phyloP scores from a whole-genome alignment of 2,888 invertebrate species.

The Hypena proboscidalis region DNA sequence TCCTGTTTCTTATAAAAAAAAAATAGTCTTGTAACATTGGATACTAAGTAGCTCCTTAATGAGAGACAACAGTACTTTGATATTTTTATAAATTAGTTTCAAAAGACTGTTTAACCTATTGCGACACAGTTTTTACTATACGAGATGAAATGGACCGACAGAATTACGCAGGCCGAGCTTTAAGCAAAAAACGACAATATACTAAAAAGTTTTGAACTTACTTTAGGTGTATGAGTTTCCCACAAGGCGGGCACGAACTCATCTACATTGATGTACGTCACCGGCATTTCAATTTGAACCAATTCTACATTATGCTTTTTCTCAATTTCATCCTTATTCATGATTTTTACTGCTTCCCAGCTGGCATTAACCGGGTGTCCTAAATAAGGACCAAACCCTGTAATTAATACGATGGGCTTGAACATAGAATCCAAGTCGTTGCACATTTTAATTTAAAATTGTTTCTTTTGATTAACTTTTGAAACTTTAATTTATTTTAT shows the following conservation, averaged over 20 bases:
- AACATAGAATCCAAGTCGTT: constrained; percentile 58
- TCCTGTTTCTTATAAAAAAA: too few relatives aligned
- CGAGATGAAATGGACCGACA: background rate
- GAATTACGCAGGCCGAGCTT: too few relatives aligned
- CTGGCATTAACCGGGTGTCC: constrained; percentile 91
- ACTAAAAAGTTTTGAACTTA: constrained; percentile 58
- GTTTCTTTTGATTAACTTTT: background rate
- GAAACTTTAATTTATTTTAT: too few relatives aligned
- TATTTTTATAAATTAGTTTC: too few relatives aligned
- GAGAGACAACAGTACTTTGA: too few relatives aligned
- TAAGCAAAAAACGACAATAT: background rate
- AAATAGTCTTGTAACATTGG: too few relatives aligned
- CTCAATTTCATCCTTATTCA: constrained; percentile 83
- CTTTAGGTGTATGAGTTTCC: constrained; percentile 89
- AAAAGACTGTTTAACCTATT: too few relatives aligned
- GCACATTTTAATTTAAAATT: constrained; percentile 39
- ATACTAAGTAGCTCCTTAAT: too few relatives aligned
- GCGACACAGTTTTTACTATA: too few relatives aligned
- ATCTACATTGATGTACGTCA: constrained; percentile 89
- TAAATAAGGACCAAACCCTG: constrained; percentile 93
- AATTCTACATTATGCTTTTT: constrained; percentile 62
- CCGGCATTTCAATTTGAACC: constrained; percentile 87
- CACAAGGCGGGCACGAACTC: constrained; percentile 88
- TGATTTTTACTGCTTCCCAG: constrained; percentile 91
- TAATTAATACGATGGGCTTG: constrained; percentile 84